phyloP scores from a whole-genome alignment of 2,113 vertebrate species.

The Ceratotherium simum region DNA sequence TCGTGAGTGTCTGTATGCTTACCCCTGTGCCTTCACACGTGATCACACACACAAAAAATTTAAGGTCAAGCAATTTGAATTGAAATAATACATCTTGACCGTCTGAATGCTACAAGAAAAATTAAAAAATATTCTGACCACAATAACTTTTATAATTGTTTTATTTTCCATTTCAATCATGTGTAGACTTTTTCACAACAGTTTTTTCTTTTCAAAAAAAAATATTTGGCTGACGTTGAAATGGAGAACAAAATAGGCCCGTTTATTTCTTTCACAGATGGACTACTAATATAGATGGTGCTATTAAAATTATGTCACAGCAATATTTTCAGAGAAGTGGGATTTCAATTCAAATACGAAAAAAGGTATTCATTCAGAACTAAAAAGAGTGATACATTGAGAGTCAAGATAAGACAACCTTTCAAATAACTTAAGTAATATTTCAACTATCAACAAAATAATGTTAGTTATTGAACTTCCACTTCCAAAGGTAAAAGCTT shows the following conservation, averaged over 20 bases:
- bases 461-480: background rate
- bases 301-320: conserved; percentile 21
- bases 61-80: background rate
- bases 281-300: conserved; percentile 16
- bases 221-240: background rate
- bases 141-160: background rate
- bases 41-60: background rate
- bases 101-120: background rate
- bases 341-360: conserved; percentile 38
- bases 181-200: background rate
- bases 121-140: background rate
- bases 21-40: too few relatives aligned
- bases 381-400: background rate
- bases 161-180: conserved; percentile 34
- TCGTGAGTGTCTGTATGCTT: background rate
- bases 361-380: background rate
- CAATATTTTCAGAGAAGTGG: background rate
- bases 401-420: background rate
- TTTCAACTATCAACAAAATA: background rate
- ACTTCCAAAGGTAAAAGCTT: conserved; percentile 2
- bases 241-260: background rate
- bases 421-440: background rate
- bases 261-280: conserved; percentile 26
- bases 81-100: background rate
- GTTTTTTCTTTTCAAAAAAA: background rate